Evolutionary conservation across 2,113 vertebrate species (phyloP).

Genomic region (Nymphicus hollandicus): DNA sequence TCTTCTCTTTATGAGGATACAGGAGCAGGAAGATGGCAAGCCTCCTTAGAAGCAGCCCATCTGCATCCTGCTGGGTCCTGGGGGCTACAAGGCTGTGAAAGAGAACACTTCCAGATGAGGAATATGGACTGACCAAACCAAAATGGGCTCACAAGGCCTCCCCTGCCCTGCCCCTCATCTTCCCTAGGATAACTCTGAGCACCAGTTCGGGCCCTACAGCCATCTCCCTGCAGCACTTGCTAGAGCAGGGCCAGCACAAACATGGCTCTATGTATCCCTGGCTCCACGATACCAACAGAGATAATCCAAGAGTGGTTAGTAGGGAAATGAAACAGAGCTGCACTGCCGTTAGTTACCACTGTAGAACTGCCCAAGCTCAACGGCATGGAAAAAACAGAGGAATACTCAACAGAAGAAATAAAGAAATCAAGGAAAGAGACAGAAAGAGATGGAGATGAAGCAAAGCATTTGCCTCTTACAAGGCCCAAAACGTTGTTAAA

Average conservation of each 20-base stretch:
- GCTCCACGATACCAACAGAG: accelerated
- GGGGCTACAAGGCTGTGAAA: neutral
- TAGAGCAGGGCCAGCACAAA: neutral
- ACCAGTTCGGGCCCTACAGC: neutral
- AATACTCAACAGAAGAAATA: neutral
- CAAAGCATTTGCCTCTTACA: conserved; percentile 91
- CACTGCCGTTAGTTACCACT: neutral
- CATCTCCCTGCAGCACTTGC: neutral
- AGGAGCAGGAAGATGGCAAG: neutral
- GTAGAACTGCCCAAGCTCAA: neutral
- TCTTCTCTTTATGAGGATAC: neutral
- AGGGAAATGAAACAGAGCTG: neutral
- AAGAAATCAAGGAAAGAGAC: conserved; percentile 12
- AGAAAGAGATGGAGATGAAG: conserved; percentile 64
- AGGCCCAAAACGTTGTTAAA: conserved; percentile 73
- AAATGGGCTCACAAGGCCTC: accelerated
- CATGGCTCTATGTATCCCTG: neutral
- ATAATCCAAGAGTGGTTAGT: neutral
- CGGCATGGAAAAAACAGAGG: neutral
- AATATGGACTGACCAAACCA: neutral
- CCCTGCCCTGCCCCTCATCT: neutral
- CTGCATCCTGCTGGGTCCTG: neutral
- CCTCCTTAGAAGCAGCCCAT: neutral
- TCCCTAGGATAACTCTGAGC: neutral
- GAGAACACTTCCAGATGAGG: neutral